phyloP scores from a whole-genome alignment of 2,888 invertebrate species.

The Matsumyia berberina region DNA sequence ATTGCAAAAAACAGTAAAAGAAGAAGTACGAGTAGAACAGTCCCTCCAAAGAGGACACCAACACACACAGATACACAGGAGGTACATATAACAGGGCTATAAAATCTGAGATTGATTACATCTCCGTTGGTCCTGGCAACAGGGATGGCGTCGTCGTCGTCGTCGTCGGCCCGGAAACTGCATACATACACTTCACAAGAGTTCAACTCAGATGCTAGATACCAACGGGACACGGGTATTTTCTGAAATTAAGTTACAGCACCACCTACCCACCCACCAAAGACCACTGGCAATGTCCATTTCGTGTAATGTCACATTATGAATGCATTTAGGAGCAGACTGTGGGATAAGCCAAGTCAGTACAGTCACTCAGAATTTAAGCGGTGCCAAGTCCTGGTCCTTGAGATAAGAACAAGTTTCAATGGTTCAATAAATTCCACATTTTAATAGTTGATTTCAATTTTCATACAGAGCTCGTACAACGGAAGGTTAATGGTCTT shows the following conservation, averaged over 20 bases:
- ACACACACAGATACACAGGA: background rate
- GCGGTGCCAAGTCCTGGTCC: background rate
- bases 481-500: slow-evolving; percentile 26
- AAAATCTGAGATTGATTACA: slow-evolving; percentile 55
- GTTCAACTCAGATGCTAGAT: background rate
- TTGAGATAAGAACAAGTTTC: slow-evolving; percentile 14
- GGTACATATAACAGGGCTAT: slow-evolving; percentile 19
- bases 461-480: slow-evolving; percentile 39
- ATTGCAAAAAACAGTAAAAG: background rate
- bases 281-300: slow-evolving; percentile 16
- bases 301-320: slow-evolving; percentile 56
- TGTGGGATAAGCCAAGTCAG: background rate
- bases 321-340: slow-evolving; percentile 29
- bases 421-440: slow-evolving; percentile 44
- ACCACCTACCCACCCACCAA: background rate
- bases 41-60: slow-evolving; percentile 7
- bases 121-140: slow-evolving; percentile 18
- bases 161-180: slow-evolving; percentile 13
- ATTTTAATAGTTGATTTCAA: slow-evolving; percentile 54
- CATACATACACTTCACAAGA: background rate
- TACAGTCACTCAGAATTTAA: slow-evolving; percentile 54
- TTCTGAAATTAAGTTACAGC: slow-evolving; percentile 32
- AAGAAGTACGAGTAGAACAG: slow-evolving; percentile 2
- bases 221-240: slow-evolving; percentile 20
- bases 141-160: background rate